Conservation (phyloP, 2,888 invertebrate species). For the Polymixis flavicincta region DNA sequence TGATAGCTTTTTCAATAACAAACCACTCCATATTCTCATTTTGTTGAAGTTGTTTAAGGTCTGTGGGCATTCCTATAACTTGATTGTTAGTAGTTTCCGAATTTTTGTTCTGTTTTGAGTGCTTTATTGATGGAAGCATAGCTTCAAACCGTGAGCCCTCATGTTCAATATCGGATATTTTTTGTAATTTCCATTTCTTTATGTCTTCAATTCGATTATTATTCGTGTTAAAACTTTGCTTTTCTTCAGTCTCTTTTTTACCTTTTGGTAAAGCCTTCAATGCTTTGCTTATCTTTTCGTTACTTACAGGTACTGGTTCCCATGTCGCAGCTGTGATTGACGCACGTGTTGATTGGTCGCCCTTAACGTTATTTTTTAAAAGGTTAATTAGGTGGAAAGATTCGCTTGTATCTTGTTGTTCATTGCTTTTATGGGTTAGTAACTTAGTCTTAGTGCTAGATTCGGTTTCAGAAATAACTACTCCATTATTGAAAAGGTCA, state of each 20-base stretch:
- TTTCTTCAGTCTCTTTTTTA: constrained; percentile 1
- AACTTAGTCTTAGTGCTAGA: neutral
- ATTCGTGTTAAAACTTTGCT: neutral
- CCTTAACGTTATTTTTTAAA: constrained; percentile 15
- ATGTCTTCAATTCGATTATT: neutral
- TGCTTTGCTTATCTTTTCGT: neutral
- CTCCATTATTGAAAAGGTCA: constrained; percentile 36
- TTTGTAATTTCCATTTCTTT: constrained; percentile 16
- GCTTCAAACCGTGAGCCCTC: constrained; percentile 7
- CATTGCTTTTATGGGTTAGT: constrained; percentile 7
- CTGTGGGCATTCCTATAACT: neutral
- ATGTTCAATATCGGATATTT: neutral
- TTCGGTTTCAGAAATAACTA: constrained; percentile 3
- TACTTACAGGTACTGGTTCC: constrained; percentile 9
- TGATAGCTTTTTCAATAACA: constrained; percentile 16
- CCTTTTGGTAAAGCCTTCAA: neutral
- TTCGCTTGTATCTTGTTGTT: constrained; percentile 20
- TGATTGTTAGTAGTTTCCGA: neutral
- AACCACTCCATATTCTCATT: neutral
- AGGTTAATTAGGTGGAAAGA: neutral
- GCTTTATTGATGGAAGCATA: constrained; percentile 33
- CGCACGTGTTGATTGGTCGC: constrained; percentile 6
- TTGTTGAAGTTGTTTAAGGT: constrained; percentile 11
- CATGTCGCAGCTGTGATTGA: neutral
- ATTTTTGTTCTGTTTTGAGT: constrained; percentile 16